A percentile compares a stretch with the other conserved stretches of the same genome.
Conservation (phyloP, 2,888 invertebrate genomes). For the Cordilura impudica region DNA sequence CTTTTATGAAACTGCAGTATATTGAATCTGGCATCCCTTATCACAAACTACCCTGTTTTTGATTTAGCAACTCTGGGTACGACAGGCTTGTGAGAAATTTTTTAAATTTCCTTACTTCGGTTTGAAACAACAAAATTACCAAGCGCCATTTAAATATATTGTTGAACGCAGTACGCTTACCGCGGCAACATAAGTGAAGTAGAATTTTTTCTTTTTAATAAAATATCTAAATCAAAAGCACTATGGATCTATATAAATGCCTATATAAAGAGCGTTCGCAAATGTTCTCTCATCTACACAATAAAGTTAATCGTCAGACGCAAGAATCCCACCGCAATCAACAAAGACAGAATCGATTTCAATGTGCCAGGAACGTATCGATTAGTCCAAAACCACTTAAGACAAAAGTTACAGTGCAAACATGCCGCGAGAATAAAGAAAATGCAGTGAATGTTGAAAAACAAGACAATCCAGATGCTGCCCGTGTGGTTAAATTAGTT, state of each 20-base stretch:
- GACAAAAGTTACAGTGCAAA: neutral
- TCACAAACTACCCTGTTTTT: neutral
- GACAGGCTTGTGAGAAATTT: slow-evolving; percentile 51
- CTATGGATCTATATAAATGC: slow-evolving; percentile 57
- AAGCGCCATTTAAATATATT: slow-evolving; percentile 25
- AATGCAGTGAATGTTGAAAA: no score
- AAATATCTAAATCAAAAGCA: slow-evolving; percentile 4
- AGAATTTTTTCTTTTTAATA: neutral
- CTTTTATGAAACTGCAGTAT: no score
- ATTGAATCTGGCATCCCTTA: no score
- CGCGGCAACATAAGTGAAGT: neutral
- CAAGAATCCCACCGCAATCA: slow-evolving; percentile 65
- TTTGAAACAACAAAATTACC: slow-evolving; percentile 2
- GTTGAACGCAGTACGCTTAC: neutral
- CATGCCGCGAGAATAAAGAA: slow-evolving; percentile 5
- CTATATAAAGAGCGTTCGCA: slow-evolving; percentile 56
- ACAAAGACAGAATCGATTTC: slow-evolving; percentile 65
- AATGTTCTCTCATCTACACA: slow-evolving; percentile 60
- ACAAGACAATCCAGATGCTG: slow-evolving; percentile 9
- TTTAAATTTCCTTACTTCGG: no score
- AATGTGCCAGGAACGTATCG: slow-evolving; percentile 65
- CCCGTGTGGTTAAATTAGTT: slow-evolving; percentile 49
- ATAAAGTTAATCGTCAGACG: slow-evolving; percentile 63
- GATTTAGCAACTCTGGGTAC: no score
- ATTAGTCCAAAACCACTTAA: slow-evolving; percentile 62